Percentiles rank a stretch among this genome's conserved stretches.
phyloP scores from a whole-genome alignment of 2,113 vertebrate species.

The Mellivora capensis region DNA sequence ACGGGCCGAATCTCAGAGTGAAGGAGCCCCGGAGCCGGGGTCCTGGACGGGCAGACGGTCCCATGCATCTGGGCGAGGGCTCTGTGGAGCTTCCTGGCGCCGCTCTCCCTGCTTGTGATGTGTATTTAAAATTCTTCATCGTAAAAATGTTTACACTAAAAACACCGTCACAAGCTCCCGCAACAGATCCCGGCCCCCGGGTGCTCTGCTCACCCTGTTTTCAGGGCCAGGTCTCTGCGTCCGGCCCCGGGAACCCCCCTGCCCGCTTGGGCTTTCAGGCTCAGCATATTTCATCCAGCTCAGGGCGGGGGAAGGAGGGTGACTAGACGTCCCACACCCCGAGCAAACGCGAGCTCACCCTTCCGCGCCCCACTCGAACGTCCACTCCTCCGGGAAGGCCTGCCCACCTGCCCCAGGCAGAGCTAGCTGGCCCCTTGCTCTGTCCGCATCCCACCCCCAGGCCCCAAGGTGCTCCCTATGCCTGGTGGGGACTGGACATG shows the following conservation, averaged over 20 bases:
- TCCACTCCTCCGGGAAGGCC: not conserved
- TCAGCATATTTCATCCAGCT: not conserved
- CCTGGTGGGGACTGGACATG: not conserved
- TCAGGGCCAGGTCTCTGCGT: not conserved
- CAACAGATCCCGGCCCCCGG: not conserved
- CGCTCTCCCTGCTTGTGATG: not conserved
- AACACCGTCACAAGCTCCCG: not conserved
- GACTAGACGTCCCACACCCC: not conserved
- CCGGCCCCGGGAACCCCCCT: slow-evolving; percentile 41
- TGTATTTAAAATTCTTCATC: not conserved
- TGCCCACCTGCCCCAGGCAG: not conserved
- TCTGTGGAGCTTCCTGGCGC: not conserved
- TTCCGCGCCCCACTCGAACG: not conserved
- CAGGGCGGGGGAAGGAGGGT: not conserved
- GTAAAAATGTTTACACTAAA: not conserved
- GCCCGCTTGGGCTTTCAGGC: not conserved
- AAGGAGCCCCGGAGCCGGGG: not conserved
- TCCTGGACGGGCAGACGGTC: not conserved
- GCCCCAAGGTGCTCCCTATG: not conserved
- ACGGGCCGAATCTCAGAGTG: not conserved
- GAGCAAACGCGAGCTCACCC: not conserved
- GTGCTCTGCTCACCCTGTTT: not conserved
- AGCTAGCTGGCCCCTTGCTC: not conserved
- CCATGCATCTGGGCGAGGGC: too few species aligned
- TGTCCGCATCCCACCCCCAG: too few species aligned